Evolutionary conservation across 2,888 invertebrate genomes (phyloP).

Genomic region (Lasioglossum morio): DNA sequence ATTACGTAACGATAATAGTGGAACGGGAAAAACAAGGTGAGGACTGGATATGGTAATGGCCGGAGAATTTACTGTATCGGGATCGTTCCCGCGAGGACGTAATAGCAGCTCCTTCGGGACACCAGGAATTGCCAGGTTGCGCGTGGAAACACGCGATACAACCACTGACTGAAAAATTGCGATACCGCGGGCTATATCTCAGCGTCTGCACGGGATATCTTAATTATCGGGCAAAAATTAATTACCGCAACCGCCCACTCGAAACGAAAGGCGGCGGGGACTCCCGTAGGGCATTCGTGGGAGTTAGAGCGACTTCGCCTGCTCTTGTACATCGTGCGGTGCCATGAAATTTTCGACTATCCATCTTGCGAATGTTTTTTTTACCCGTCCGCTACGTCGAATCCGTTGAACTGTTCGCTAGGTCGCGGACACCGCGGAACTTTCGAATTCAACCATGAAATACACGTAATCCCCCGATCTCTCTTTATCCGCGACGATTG

Average conservation of each 20-base stretch:
- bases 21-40: conserved; percentile 4
- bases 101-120: conserved; percentile 44
- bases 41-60: conserved; percentile 6
- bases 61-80: conserved; percentile 16
- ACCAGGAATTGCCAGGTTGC: conserved; percentile 51
- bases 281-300: conserved; percentile 71
- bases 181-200: conserved; percentile 73
- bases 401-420: neutral
- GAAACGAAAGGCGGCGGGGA: conserved; percentile 57
- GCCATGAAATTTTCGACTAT: conserved; percentile 44
- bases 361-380: conserved; percentile 15
- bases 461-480: neutral
- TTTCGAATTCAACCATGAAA: conserved; percentile 19
- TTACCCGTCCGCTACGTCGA: neutral
- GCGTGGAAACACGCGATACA: conserved; percentile 60
- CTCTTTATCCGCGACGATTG: conserved; percentile 11
- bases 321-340: conserved; percentile 14
- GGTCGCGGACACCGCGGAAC: conserved; percentile 7
- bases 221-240: conserved; percentile 81
- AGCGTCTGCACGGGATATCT: conserved; percentile 76
- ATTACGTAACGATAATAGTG: conserved; percentile 5
- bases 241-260: conserved; percentile 80
- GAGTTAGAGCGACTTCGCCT: conserved; percentile 55
- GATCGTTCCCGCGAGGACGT: conserved; percentile 43
- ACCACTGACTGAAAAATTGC: conserved; percentile 73